A percentile compares a stretch with the other conserved stretches of the same genome.
Evolutionary conservation across 2,113 vertebrate species (phyloP).

Genomic region (Hyperopisus bebe): DNA sequence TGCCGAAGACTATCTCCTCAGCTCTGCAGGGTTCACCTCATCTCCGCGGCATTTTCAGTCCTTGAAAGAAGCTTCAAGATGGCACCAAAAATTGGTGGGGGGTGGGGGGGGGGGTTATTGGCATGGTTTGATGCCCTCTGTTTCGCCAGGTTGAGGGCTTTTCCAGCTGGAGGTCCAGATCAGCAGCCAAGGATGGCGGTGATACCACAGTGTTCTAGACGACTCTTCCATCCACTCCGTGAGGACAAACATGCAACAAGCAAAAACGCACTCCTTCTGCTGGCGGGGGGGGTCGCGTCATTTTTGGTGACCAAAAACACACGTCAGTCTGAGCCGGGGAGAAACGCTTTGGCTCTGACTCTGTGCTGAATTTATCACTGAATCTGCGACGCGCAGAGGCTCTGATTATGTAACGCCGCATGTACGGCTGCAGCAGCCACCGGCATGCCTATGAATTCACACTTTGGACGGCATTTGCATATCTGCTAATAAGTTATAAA

Average conservation of each 20-base stretch:
- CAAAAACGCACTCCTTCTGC: background rate
- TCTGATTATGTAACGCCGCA: background rate
- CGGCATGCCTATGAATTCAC: background rate
- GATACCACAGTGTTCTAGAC: background rate
- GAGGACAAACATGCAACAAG: background rate
- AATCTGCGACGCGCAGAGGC: background rate
- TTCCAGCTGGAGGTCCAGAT: background rate
- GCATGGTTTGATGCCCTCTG: background rate
- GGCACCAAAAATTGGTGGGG: background rate
- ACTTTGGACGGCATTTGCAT: background rate
- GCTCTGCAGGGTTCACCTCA: background rate
- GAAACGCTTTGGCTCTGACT: background rate
- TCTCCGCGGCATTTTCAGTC: background rate
- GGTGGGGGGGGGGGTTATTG: background rate
- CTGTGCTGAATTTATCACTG: background rate
- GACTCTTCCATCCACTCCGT: background rate
- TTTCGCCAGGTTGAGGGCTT: background rate
- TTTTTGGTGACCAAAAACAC: background rate
- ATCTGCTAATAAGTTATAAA: slow-evolving; percentile 3
- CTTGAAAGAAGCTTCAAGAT: background rate
- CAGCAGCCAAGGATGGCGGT: background rate
- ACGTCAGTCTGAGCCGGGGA: background rate
- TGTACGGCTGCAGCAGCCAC: background rate
- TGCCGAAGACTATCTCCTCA: background rate
- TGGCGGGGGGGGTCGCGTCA: background rate